phyloP scores from a whole-genome alignment of 2,797 vertebrate genomes.

The Poecilia picta region DNA sequence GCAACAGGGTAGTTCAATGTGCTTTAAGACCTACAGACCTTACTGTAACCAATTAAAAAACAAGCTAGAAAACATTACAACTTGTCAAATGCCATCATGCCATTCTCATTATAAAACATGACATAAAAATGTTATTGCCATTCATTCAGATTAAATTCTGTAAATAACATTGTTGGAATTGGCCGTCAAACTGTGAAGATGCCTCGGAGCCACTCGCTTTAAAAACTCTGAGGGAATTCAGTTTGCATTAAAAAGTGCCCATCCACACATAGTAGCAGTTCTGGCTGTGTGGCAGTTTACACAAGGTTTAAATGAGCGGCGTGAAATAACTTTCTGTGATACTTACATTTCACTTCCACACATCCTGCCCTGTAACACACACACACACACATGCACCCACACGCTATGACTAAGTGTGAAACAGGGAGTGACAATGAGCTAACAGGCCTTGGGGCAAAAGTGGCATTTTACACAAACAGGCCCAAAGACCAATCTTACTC shows the following conservation, averaged over 20 bases:
- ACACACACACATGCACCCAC: slow-evolving; percentile 14
- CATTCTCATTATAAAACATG: neutral
- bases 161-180: neutral
- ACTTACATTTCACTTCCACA: slow-evolving; percentile 5
- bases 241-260: neutral
- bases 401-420: slow-evolving; percentile 13
- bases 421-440: slow-evolving; percentile 25
- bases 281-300: neutral
- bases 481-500: slow-evolving; percentile 39
- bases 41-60: too few relatives aligned
- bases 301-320: neutral
- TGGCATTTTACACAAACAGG: slow-evolving; percentile 50
- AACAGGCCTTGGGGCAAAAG: slow-evolving; percentile 47
- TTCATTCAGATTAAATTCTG: neutral
- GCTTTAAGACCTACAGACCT: neutral
- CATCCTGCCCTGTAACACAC: slow-evolving; percentile 8
- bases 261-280: neutral
- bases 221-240: neutral
- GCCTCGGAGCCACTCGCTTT: neutral
- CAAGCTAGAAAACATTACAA: too few relatives aligned
- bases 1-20: too few relatives aligned
- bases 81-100: too few relatives aligned
- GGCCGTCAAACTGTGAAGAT: neutral
- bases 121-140: neutral
- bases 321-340: neutral